Percentiles rank a stretch among this genome's conserved stretches.
Conservation (phyloP, 1,140 invertebrate genomes). For the Megathymus violae region DNA sequence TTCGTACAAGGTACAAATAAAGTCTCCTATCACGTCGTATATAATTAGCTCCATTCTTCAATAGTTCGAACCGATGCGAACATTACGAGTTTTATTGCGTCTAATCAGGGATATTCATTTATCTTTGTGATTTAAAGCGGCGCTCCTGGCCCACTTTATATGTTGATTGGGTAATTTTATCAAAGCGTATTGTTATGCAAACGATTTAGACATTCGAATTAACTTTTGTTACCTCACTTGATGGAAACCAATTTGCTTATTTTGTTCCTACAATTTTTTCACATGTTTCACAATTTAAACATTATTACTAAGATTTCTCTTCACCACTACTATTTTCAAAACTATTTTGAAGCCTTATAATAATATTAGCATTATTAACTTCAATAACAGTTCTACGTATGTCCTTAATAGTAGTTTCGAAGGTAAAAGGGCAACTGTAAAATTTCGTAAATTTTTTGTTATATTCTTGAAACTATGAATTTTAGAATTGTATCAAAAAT, state of each 20-base stretch:
- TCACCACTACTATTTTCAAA: background rate
- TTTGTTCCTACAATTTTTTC: conserved; percentile 17
- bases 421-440: no score
- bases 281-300: background rate
- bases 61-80: conserved; percentile 14
- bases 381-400: no score
- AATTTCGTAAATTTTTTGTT: no score
- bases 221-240: conserved; percentile 43
- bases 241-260: conserved; percentile 26
- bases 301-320: background rate
- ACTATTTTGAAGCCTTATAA: no score
- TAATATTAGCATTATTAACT: no score
- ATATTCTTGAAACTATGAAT: no score
- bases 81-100: conserved; percentile 53
- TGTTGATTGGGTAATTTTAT: conserved; percentile 67
- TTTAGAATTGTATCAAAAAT: no score
- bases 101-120: conserved; percentile 62
- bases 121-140: conserved; percentile 58
- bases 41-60: conserved; percentile 1
- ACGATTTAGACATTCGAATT: conserved; percentile 52
- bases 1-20: conserved; percentile 18
- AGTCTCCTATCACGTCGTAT: conserved; percentile 17
- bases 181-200: conserved; percentile 51
- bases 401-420: no score
- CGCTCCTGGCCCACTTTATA: conserved; percentile 58